Evolutionary conservation across 2,888 invertebrate species (phyloP), one percentile per base, ranked within the genome.

Genomic region (Pseudococcus viburni): DNA sequence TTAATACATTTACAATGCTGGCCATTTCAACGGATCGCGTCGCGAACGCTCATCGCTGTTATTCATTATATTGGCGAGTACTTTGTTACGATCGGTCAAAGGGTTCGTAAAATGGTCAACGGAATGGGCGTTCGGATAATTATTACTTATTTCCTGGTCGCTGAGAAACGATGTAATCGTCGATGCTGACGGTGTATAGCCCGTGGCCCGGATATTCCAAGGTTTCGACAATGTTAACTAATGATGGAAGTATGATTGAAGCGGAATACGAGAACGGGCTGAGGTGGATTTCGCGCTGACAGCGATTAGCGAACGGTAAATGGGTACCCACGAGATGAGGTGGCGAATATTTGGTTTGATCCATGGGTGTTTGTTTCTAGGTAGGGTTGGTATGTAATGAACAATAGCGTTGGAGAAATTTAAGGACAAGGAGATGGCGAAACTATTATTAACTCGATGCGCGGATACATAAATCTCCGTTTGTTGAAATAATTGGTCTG

Each of bases 1-100:
- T 73, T 73, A 73, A 73, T 73, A 73, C 68, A 73, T 73, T 73
- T 73, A 73, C 68, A 26, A 33, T 26, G 68, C 68, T 73, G 68
- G 12, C 68, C 68, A 73, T 73, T 73, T 73, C 68, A 73, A 73
- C 68, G 68, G 33, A 26, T 73, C 68, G 22, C 33, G 59, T 59
- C 59, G 19, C 26, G 26, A 33, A 33, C 26, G 26, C 26, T 73
- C 68, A 73, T 73, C 68, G 15, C 68, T 33, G 68, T 73, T 33
- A 73, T 73, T 73, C 68, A 73, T 73, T 73, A 73, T 73, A 73
- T 73, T 73, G 33, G 68, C 68, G 26, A 73, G 68, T 73, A 73
- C 68, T 73, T 73, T 73, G 68, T 73, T 73, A 73, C n/a, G 33
- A 26, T 6, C 68, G 33, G 68, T 73, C n/a, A 73, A 73, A 73